Conservation (phyloP, 2,888 invertebrate genomes). For the Seira ritae region DNA sequence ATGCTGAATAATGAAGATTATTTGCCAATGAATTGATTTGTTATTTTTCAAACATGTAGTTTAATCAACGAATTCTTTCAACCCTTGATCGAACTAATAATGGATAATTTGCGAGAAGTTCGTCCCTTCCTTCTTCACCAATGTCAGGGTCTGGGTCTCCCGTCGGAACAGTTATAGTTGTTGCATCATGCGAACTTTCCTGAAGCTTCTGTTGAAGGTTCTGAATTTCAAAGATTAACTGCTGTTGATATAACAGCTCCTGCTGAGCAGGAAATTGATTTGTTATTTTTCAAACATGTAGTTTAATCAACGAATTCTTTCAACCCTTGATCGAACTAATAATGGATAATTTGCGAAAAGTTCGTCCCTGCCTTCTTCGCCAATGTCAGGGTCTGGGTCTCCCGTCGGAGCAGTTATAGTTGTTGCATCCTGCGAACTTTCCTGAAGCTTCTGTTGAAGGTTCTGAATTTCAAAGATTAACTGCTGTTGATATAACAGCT, state of each 20-base stretch:
- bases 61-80: not conserved
- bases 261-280: not conserved
- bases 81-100: constrained; percentile 21
- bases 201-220: not conserved
- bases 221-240: too few relatives aligned
- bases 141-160: not conserved
- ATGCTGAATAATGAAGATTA: too few relatives aligned
- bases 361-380: not conserved
- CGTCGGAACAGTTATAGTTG: not conserved
- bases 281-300: not conserved
- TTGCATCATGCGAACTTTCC: not conserved
- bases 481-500: constrained; percentile 16
- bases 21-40: too few relatives aligned
- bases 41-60: not conserved
- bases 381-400: not conserved
- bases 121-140: not conserved
- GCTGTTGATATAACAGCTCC: not conserved
- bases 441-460: not conserved
- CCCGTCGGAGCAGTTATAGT: not conserved
- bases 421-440: not conserved
- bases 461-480: constrained; percentile 12
- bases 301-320: not conserved
- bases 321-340: constrained; percentile 24
- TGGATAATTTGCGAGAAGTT: constrained; percentile 10
- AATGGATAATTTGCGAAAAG: not conserved